These are phyloP conservation scores for Rhynchopsitta pachyrhyncha DNA, from an alignment of 2,113 vertebrate species.

Conservation along the genomic window DNA sequence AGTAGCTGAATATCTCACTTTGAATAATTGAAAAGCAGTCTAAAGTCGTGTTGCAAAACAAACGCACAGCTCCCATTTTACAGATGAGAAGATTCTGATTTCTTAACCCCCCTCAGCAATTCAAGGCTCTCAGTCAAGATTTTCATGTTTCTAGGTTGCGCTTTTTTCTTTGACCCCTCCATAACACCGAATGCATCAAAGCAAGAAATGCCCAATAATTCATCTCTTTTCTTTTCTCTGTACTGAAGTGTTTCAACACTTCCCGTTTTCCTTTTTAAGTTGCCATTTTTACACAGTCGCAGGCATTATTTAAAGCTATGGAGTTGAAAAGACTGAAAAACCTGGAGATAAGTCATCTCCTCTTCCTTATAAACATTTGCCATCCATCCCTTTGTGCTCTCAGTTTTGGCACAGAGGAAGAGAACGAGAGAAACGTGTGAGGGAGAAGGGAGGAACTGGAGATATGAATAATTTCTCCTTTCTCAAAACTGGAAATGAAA, in stretches of 20 bases:
- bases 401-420: neutral
- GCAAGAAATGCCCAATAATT: slow-evolving; percentile 21
- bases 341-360: neutral
- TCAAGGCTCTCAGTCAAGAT: neutral
- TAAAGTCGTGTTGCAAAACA: neutral
- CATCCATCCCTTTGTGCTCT: slow-evolving; percentile 6
- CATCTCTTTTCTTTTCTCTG: slow-evolving; percentile 8
- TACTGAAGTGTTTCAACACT: neutral
- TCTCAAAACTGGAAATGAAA: slow-evolving; percentile 30
- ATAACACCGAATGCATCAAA: slow-evolving; percentile 13
- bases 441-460: neutral
- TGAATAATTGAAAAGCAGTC: neutral
- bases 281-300: neutral
- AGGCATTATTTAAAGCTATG: slow-evolving; percentile 22
- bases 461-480: slow-evolving; percentile 43
- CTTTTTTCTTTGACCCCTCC: neutral
- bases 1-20: neutral
- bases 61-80: neutral
- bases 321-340: neutral
- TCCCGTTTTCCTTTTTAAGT: slow-evolving; percentile 2
- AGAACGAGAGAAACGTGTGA: neutral
- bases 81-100: neutral
- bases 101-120: neutral
- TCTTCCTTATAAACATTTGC: slow-evolving; percentile 22
- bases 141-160: neutral